Conservation (phyloP, 1,140 invertebrate genomes). For the Callitettix versicolor region DNA sequence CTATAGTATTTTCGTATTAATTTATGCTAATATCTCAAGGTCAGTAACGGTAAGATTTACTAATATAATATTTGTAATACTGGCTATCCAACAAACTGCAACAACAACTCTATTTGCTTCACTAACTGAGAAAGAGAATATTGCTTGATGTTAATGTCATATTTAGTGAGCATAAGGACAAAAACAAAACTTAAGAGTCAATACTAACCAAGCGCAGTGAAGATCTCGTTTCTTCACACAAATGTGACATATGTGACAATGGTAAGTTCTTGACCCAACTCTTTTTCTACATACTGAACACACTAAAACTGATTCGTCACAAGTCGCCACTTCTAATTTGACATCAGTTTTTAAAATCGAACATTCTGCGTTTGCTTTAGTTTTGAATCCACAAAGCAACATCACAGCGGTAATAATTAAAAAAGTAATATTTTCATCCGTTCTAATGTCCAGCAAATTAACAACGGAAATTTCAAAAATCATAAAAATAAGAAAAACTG, state of each 20-base stretch:
- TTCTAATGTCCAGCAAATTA: slow-evolving; percentile 50
- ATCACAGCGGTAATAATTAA: slow-evolving; percentile 40
- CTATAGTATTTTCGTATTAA: too few relatives aligned
- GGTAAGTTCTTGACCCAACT: slow-evolving; percentile 26
- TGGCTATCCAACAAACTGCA: too few relatives aligned
- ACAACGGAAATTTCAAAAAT: slow-evolving; percentile 54
- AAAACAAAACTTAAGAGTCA: too few relatives aligned
- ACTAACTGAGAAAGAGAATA: too few relatives aligned
- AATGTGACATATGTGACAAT: slow-evolving; percentile 35
- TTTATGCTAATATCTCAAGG: too few relatives aligned
- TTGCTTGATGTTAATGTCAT: too few relatives aligned
- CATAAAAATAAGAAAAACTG: slow-evolving; percentile 46
- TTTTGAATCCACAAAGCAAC: slow-evolving; percentile 30
- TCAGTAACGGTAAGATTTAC: too few relatives aligned
- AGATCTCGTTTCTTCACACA: slow-evolving; percentile 35
- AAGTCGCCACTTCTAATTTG: slow-evolving; percentile 21
- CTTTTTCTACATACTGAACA: slow-evolving; percentile 26
- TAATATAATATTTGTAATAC: too few relatives aligned
- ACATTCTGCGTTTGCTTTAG: slow-evolving; percentile 33
- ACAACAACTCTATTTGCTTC: too few relatives aligned
- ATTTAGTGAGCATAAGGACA: too few relatives aligned
- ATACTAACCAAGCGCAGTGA: slow-evolving; percentile 40
- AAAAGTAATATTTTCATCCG: slow-evolving; percentile 52
- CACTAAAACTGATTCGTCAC: slow-evolving; percentile 5
- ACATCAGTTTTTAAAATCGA: slow-evolving; percentile 32